These are phyloP conservation scores for Porphyrio hochstetteri DNA, from an alignment of 2,113 vertebrate species.

Conservation along the genomic window DNA sequence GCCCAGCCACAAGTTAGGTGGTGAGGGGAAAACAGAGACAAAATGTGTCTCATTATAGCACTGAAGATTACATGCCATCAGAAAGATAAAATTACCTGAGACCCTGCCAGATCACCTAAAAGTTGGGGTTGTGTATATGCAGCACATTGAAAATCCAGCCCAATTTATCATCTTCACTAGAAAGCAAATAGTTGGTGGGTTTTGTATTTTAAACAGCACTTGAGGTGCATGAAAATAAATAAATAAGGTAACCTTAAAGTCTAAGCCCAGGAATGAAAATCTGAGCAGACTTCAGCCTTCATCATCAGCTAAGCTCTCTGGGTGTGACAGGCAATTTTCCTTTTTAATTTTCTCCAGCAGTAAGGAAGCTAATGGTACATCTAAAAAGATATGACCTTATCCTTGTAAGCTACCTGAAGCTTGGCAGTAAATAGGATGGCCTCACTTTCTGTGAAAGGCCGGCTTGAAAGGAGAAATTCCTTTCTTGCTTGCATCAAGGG, in stretches of 20 bases:
- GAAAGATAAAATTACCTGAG: conserved; percentile 59
- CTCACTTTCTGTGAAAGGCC: neutral
- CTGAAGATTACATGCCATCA: conserved; percentile 63
- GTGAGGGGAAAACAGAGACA: conserved; percentile 39
- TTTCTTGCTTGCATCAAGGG: neutral
- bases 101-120: conserved; percentile 19
- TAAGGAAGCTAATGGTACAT: conserved; percentile 60
- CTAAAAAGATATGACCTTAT: conserved; percentile 63
- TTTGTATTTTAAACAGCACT: conserved; percentile 59
- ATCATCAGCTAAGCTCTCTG: conserved; percentile 57
- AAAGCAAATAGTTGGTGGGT: conserved; percentile 27
- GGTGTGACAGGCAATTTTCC: conserved; percentile 69
- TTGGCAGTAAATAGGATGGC: conserved; percentile 45
- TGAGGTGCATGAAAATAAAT: conserved; percentile 39
- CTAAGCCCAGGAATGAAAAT: conserved; percentile 37
- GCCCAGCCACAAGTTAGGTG: conserved; percentile 13
- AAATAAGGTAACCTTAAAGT: conserved; percentile 54
- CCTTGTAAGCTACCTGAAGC: conserved; percentile 60
- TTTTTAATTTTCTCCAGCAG: conserved; percentile 68
- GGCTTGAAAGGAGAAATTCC: conserved; percentile 17
- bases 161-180: conserved; percentile 44
- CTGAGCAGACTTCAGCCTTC: conserved; percentile 52
- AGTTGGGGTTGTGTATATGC: conserved; percentile 40
- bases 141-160: conserved; percentile 28
- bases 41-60: conserved; percentile 55